Conservation (phyloP, 2,113 vertebrate species). For the Pomatostomus ruficeps region DNA sequence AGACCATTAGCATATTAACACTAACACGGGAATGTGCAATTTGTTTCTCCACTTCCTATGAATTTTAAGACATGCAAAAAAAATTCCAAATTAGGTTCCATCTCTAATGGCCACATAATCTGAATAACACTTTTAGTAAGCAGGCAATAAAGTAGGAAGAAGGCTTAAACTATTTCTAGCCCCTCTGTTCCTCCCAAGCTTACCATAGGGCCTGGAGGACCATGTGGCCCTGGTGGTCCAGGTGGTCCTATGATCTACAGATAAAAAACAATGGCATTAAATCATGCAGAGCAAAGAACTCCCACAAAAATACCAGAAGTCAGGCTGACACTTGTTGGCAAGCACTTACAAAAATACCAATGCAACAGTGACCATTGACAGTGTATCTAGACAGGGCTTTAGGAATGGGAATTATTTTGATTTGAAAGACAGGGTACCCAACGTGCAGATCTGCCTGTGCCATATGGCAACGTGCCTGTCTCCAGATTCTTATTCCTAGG, state of each 20-base stretch:
- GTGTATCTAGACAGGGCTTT: neutral
- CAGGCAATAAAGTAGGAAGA: neutral
- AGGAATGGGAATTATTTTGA: neutral
- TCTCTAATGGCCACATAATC: neutral
- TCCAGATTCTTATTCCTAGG: neutral
- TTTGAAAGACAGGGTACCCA: neutral
- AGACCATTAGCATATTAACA: neutral
- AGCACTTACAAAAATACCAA: neutral
- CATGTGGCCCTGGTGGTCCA: constrained; percentile 88
- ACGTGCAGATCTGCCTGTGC: neutral
- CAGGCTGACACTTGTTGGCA: neutral
- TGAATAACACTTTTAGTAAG: neutral
- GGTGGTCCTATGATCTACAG: constrained; percentile 88
- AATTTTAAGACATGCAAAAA: neutral
- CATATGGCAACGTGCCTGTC: neutral
- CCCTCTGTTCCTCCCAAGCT: constrained; percentile 35
- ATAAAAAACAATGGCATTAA: constrained; percentile 29
- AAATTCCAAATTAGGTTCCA: neutral
- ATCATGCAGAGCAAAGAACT: neutral
- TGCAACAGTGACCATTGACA: neutral
- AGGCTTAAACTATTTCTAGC: neutral
- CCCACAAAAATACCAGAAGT: constrained; percentile 9
- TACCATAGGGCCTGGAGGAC: constrained; percentile 96
- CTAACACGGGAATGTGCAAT: neutral
- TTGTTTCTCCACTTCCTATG: neutral